These are phyloP conservation scores for Sigmodon hispidus DNA, from an alignment of 2,113 vertebrate genomes.

Conservation along the genomic window DNA sequence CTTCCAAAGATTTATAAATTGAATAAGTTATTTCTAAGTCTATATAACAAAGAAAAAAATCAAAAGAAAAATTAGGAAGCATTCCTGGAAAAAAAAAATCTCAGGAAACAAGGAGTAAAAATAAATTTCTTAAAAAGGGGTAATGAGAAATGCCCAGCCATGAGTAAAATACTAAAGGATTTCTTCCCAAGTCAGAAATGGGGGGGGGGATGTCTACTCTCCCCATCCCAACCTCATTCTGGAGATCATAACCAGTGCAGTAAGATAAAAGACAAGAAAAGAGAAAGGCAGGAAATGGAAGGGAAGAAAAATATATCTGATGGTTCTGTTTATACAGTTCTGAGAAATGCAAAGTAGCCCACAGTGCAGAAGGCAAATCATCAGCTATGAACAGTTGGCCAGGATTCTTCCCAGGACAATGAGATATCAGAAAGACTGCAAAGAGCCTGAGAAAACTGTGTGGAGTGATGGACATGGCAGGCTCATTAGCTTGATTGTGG, in stretches of 20 bases:
- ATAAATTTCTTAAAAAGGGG: not conserved
- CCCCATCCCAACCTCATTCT: not conserved
- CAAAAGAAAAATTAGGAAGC: not conserved
- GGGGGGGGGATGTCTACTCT: not conserved
- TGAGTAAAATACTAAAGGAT: conserved; percentile 3
- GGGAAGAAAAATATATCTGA: not conserved
- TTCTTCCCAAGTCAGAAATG: not conserved
- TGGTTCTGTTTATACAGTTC: not conserved
- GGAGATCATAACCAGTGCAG: not conserved
- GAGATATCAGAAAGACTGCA: not conserved
- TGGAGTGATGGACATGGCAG: not conserved
- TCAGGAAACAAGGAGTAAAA: conserved; percentile 16
- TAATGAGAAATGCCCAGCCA: not conserved
- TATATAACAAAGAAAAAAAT: not conserved
- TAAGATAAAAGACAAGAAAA: not conserved
- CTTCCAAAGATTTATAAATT: not conserved
- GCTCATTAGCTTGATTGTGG: not conserved
- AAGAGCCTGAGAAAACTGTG: not conserved
- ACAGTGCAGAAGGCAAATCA: not conserved
- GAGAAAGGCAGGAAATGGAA: not conserved
- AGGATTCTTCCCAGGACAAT: not conserved
- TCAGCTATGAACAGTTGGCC: not conserved
- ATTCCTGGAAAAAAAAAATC: not conserved
- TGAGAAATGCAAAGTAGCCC: not conserved
- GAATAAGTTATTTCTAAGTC: not conserved